Evolutionary conservation across 2,797 vertebrate genomes (phyloP), one percentile per base, ranked within the genome.

Genomic region (Danio aesculapii): DNA sequence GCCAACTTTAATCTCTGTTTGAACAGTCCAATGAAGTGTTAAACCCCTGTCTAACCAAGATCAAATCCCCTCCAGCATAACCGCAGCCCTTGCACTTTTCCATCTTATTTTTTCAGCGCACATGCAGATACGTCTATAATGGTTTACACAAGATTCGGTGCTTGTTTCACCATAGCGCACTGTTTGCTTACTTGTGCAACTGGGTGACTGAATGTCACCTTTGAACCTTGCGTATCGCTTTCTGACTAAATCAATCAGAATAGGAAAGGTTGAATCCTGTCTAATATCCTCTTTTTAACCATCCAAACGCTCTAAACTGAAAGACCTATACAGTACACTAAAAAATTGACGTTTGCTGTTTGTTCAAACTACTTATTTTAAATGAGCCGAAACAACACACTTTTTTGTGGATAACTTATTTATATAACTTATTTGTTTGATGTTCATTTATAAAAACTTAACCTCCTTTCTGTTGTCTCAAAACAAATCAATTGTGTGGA

Each of bases 121-220:
- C 70, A 81, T 74, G 52, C 14, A 67, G 11, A 19, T 47, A 8
- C 7, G 14, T 70, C 12, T 52, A 46, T 46, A 43, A 21, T 41
- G 5, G 43, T 67, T 79, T 80, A 69, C 76, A 46, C 62, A 83
- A 78, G 75, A 47, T n/a, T 77, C 4, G 53, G 63, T 16, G 30
- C 71, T 61, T 78, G 58, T 69, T 79, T 64, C 55, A 75, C 50
- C 47, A 52, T 74, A 57, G 57, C 49, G 66, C 2, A 5, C 39
- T 78, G 12, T 83, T 78, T 81, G 72, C 53, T 72, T 72, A 49
- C 53, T 77, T 85, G 63, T 77, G 82, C 70, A 84, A 83, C 57
- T 61, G 57, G 16, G 43, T 76, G 55, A 75, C 62, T 75, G 59
- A 67, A 76, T 64, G 13, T 86, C 61, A 79, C 75, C 82, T 84